phyloP scores from a whole-genome alignment of 1,140 invertebrate species.

The Mizuhopecten yessoensis region DNA sequence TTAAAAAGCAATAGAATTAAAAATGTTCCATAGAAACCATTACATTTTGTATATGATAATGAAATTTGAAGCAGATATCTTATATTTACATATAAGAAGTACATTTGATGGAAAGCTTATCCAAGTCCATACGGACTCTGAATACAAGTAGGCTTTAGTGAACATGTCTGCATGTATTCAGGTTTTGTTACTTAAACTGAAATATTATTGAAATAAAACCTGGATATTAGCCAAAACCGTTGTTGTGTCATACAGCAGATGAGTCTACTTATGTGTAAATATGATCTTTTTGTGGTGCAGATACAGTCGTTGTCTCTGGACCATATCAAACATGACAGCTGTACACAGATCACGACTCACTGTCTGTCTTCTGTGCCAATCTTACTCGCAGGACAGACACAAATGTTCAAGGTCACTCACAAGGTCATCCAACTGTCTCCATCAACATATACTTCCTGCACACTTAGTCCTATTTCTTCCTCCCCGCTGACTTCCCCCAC shows the following conservation, averaged over 20 bases:
- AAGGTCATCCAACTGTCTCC: constrained; percentile 13
- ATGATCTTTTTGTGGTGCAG: not conserved
- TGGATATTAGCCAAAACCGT: not conserved
- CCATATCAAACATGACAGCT: not conserved
- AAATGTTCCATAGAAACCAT: not conserved
- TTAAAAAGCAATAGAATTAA: not conserved
- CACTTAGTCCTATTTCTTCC: not conserved
- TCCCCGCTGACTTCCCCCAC: not conserved
- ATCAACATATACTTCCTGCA: no score
- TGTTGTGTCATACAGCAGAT: not conserved
- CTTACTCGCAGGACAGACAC: not conserved
- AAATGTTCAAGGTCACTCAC: not conserved
- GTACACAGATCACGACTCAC: not conserved
- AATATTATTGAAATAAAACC: constrained; percentile 1
- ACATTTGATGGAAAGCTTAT: not conserved
- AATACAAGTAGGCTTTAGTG: no score
- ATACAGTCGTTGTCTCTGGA: not conserved
- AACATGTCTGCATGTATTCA: no score
- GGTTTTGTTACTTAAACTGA: no score
- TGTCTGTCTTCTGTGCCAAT: constrained; percentile 13
- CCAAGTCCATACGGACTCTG: no score
- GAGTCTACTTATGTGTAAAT: constrained; percentile 19
- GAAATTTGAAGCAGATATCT: not conserved
- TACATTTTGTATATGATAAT: not conserved
- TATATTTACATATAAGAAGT: not conserved